These are phyloP conservation scores for Archips xylosteana DNA, from an alignment of 2,888 invertebrate species.

Conservation along the genomic window DNA sequence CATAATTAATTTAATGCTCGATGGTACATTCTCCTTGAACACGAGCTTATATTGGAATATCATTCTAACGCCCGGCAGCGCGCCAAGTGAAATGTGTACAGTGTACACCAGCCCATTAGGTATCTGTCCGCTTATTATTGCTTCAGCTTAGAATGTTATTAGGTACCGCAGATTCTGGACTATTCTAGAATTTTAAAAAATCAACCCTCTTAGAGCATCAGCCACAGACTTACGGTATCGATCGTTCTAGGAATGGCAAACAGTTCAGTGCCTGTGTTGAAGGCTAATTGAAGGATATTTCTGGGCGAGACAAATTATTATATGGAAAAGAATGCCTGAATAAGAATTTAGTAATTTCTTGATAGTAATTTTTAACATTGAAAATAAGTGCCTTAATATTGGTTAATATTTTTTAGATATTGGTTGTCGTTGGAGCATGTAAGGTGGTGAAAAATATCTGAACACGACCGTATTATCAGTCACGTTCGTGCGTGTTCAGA, in stretches of 20 bases:
- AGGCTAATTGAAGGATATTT: not conserved
- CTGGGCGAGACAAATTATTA: not conserved
- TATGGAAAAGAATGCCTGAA: not conserved
- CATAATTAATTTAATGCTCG: not conserved
- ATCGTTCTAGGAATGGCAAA: not conserved
- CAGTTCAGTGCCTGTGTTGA: not conserved
- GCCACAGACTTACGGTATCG: not conserved
- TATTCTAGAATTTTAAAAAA: not conserved
- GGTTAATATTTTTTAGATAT: too few relatives aligned
- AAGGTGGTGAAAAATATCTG: too few relatives aligned
- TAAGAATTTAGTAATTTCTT: too few relatives aligned
- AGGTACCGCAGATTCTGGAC: slow-evolving; percentile 10
- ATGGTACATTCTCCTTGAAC: slow-evolving; percentile 31
- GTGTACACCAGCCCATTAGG: slow-evolving; percentile 32
- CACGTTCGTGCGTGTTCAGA: too few relatives aligned
- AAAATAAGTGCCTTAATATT: too few relatives aligned
- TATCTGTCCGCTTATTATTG: slow-evolving; percentile 33
- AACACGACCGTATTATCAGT: too few relatives aligned
- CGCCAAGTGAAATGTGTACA: slow-evolving; percentile 53
- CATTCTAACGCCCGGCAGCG: slow-evolving; percentile 50
- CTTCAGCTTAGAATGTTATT: slow-evolving; percentile 8
- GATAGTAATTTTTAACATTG: too few relatives aligned
- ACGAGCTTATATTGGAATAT: slow-evolving; percentile 54
- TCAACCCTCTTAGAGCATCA: not conserved
- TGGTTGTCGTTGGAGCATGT: too few relatives aligned